Evolutionary conservation across 2,888 invertebrate species (phyloP).

Genomic region (Stegophylla sp.): DNA sequence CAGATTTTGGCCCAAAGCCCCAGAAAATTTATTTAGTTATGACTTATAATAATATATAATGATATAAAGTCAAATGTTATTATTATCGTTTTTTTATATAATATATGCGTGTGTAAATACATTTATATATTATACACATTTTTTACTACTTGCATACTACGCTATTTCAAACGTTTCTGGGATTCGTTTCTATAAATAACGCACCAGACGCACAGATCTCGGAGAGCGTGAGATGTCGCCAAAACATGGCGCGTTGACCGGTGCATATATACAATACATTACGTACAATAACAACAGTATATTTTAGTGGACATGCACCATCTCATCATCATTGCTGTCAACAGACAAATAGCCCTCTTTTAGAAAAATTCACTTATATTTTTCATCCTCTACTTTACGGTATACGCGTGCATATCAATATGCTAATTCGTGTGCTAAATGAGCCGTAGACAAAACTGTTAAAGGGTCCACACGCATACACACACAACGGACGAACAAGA

Average conservation of each 20-base stretch:
- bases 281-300: constrained; percentile 10
- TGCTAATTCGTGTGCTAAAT: constrained; percentile 53
- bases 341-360: constrained; percentile 14
- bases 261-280: background rate
- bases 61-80: constrained; percentile 33
- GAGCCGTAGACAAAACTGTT: constrained; percentile 51
- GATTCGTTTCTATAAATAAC: constrained; percentile 49
- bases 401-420: constrained; percentile 6
- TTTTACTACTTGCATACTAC: constrained; percentile 42
- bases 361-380: background rate
- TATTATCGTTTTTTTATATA: constrained; percentile 18
- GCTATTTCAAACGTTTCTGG: constrained; percentile 37
- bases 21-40: constrained; percentile 27
- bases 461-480: constrained; percentile 17
- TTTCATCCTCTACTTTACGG: background rate
- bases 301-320: constrained; percentile 31
- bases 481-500: constrained; percentile 4
- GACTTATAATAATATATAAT: constrained; percentile 30
- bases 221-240: constrained; percentile 44
- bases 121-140: background rate
- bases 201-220: constrained; percentile 3
- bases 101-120: background rate
- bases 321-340: background rate
- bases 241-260: constrained; percentile 29
- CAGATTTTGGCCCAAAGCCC: constrained; percentile 49